Conservation (phyloP, 2,888 invertebrate species). For the Lithophane semibrunnea region DNA sequence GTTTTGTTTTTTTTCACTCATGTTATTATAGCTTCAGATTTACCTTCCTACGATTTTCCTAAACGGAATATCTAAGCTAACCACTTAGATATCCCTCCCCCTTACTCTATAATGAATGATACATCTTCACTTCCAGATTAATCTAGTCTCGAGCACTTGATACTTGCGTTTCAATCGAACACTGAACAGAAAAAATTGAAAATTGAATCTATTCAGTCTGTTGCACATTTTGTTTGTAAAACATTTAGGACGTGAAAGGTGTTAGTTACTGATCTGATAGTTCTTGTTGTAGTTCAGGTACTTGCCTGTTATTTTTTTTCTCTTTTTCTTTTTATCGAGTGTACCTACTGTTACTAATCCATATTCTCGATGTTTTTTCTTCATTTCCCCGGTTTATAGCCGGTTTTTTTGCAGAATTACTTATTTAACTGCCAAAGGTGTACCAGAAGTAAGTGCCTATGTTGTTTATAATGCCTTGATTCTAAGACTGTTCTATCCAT, state of each 20-base stretch:
- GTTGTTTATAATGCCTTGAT: neutral
- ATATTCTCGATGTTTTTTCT: neutral
- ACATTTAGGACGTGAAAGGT: conserved; percentile 3
- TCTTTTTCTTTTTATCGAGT: too few species aligned
- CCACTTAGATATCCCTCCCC: too few species aligned
- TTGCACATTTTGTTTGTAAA: conserved; percentile 30
- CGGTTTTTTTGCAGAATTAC: neutral
- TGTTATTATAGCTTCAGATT: neutral
- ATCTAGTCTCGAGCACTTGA: conserved; percentile 25
- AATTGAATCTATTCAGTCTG: conserved; percentile 28
- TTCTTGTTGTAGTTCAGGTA: neutral
- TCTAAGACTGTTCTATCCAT: neutral
- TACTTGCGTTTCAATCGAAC: conserved; percentile 33
- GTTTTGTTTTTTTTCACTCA: neutral
- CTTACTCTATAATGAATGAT: neutral
- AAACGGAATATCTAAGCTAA: neutral
- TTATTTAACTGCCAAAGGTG: neutral
- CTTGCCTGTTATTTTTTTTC: neutral
- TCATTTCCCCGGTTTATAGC: neutral
- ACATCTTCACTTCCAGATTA: neutral
- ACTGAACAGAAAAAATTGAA: conserved; percentile 41
- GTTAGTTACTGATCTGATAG: neutral
- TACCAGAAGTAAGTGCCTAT: neutral
- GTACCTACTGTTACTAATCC: neutral
- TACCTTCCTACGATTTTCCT: neutral